Evolutionary conservation across 2,113 vertebrate genomes (phyloP).

Genomic region (Noturus placidus): DNA sequence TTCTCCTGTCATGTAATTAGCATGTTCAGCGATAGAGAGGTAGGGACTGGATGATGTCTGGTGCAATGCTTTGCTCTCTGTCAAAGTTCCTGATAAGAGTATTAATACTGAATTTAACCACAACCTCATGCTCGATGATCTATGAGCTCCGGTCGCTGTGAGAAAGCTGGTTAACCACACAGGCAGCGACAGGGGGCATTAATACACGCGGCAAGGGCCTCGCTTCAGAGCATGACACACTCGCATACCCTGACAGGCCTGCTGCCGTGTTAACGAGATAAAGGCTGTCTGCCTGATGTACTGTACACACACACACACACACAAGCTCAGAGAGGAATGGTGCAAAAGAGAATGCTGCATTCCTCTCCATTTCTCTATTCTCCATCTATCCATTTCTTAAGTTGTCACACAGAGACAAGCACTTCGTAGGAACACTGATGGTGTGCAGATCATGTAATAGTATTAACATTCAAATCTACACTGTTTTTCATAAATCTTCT

Average conservation of each 20-base stretch:
- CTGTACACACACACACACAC: slow-evolving; percentile 20
- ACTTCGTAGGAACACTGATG: background rate
- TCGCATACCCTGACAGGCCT: slow-evolving; percentile 45
- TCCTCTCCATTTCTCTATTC: slow-evolving; percentile 11
- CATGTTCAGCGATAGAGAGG: slow-evolving; percentile 43
- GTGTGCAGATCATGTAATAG: background rate
- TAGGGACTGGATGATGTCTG: slow-evolving; percentile 46
- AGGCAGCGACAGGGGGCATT: slow-evolving; percentile 53
- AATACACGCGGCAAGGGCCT: slow-evolving; percentile 53
- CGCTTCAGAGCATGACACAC: slow-evolving; percentile 45
- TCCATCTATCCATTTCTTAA: slow-evolving; percentile 25
- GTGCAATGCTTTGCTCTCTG: slow-evolving; percentile 49
- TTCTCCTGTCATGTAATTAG: slow-evolving; percentile 47
- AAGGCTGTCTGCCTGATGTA: slow-evolving; percentile 50
- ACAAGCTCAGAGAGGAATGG: slow-evolving; percentile 26
- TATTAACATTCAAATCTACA: background rate
- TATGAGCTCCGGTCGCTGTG: slow-evolving; percentile 46
- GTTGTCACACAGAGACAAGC: slow-evolving; percentile 8
- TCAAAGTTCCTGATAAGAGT: slow-evolving; percentile 46
- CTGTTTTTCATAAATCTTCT: background rate
- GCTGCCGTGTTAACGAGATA: slow-evolving; percentile 55
- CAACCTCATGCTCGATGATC: slow-evolving; percentile 48
- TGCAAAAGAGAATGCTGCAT: background rate
- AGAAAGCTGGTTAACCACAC: slow-evolving; percentile 48
- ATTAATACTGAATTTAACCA: slow-evolving; percentile 57